Evolutionary conservation across 1,140 invertebrate species (phyloP).

Genomic region (Acromyrmex heyeri): DNA sequence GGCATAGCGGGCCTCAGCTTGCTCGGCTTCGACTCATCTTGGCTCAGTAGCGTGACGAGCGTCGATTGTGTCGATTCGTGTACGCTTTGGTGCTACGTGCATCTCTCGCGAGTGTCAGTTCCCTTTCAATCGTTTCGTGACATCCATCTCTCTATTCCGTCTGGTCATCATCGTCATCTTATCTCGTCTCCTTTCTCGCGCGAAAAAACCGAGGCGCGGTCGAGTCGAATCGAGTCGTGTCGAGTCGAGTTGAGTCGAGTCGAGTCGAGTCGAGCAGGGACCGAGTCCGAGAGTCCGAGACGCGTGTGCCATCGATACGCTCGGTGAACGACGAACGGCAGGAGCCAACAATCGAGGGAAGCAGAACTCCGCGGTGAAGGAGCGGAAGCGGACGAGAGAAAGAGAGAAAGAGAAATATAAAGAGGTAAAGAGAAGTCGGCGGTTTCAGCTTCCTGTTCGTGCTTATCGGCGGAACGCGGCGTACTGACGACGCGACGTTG

Average conservation of each 20-base stretch:
- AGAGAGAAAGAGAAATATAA: not conserved
- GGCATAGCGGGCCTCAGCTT: conserved; percentile 43
- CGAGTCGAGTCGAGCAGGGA: not conserved
- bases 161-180: not conserved
- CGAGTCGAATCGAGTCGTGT: not conserved
- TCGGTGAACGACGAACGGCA: conserved; percentile 7
- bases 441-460: conserved; percentile 35
- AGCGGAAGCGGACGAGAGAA: conserved; percentile 18
- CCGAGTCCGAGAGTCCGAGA: conserved; percentile 32
- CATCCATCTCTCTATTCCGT: not conserved
- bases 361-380: conserved; percentile 2
- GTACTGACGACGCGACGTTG: conserved; percentile 15
- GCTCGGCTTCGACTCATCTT: not conserved
- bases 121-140: not conserved
- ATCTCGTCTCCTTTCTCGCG: not conserved
- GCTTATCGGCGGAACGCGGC: conserved; percentile 43
- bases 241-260: not conserved
- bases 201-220: not conserved
- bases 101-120: conserved; percentile 20
- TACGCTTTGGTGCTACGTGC: conserved; percentile 17
- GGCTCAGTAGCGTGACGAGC: conserved; percentile 78
- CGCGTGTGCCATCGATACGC: conserved; percentile 35
- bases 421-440: conserved; percentile 32
- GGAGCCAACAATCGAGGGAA: conserved; percentile 52
- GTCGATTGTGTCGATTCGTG: conserved; percentile 75